These are phyloP conservation scores for Coelinius sp. DNA, from an alignment of 2,888 invertebrate genomes.

Conservation along the genomic window DNA sequence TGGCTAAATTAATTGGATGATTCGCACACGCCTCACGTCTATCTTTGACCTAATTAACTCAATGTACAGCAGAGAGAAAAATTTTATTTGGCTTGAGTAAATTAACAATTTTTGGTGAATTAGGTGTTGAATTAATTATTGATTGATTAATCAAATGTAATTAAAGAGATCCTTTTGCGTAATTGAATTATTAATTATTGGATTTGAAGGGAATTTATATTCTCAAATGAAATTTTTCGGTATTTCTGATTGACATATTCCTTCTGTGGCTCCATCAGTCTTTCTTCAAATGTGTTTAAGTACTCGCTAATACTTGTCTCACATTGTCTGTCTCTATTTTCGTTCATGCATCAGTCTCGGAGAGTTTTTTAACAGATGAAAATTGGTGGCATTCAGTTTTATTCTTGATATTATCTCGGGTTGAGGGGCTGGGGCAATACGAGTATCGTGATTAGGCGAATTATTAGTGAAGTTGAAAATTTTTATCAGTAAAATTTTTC, in stretches of 20 bases:
- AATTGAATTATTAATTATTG: not conserved
- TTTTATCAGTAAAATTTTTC: too few relatives aligned
- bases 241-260: not conserved
- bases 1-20: constrained; percentile 38
- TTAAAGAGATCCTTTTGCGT: not conserved
- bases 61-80: not conserved
- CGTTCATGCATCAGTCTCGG: constrained; percentile 2
- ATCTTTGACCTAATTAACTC: constrained; percentile 12
- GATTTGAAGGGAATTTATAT: not conserved
- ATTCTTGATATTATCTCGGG: too few relatives aligned
- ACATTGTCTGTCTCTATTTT: constrained; percentile 6
- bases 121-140: not conserved
- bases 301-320: constrained; percentile 5
- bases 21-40: constrained; percentile 19
- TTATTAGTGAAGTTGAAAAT: too few relatives aligned
- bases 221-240: constrained; percentile 1
- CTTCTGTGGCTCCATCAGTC: not conserved
- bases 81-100: constrained; percentile 15
- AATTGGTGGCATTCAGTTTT: not conserved
- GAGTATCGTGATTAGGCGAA: too few relatives aligned
- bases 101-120: not conserved
- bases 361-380: too few relatives aligned
- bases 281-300: not conserved
- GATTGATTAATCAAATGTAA: too few relatives aligned
- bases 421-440: too few relatives aligned